A percentile compares a stretch with the other conserved stretches of the same genome.
phyloP scores from a whole-genome alignment of 2,888 invertebrate genomes.

The Acanthosepion lycidas region DNA sequence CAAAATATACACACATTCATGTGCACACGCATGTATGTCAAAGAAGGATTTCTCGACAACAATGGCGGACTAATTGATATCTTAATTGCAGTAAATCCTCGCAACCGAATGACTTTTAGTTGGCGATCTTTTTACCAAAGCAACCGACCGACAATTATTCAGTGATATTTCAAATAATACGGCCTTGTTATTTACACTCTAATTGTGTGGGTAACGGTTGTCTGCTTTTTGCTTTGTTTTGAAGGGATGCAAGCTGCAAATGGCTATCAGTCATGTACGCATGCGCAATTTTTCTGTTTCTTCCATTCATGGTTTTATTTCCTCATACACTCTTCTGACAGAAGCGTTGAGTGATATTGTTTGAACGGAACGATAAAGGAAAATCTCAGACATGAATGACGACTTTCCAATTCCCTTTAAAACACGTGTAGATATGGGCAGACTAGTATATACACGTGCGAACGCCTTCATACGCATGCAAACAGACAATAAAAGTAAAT shows the following conservation, averaged over 20 bases:
- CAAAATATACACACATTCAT: too few species aligned
- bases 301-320: not conserved
- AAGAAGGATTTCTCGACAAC: not conserved
- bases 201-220: not conserved
- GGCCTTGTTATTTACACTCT: not conserved
- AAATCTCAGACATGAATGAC: not conserved
- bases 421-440: not conserved
- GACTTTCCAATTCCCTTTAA: not conserved
- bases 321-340: not conserved
- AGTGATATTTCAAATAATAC: slow-evolving; percentile 33
- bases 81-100: slow-evolving; percentile 3
- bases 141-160: slow-evolving; percentile 4
- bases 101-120: not conserved
- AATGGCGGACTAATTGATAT: slow-evolving; percentile 21
- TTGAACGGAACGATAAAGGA: not conserved
- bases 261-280: not conserved
- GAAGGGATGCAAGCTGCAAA: not conserved
- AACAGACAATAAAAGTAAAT: not conserved
- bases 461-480: too few species aligned
- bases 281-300: not conserved
- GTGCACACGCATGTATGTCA: too few species aligned
- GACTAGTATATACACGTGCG: not conserved
- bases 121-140: not conserved
- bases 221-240: slow-evolving; percentile 7
- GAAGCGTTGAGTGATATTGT: not conserved